Conservation (phyloP, 2,888 invertebrate genomes). For the Polydesmus complanatus region DNA sequence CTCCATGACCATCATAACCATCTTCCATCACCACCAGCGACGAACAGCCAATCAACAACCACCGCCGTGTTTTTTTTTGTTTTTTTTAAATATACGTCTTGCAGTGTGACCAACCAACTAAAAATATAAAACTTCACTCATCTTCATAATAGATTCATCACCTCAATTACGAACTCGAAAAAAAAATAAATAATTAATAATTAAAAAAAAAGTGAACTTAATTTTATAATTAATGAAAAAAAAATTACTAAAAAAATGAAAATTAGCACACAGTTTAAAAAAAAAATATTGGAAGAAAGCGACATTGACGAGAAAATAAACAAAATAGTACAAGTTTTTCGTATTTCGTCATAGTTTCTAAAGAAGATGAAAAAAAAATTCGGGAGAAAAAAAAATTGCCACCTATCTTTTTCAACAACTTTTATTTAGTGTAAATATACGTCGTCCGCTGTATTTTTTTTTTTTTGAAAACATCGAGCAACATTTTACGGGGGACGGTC, state of each 20-base stretch:
- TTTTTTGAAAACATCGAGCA: neutral
- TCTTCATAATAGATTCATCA: neutral
- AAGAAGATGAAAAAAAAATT: too few relatives aligned
- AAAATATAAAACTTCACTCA: neutral
- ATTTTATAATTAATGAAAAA: neutral
- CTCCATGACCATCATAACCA: conserved; percentile 6
- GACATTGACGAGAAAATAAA: neutral
- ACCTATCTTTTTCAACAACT: neutral
- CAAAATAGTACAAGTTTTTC: too few relatives aligned
- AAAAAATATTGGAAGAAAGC: neutral
- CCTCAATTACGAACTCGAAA: neutral
- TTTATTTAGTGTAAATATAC: neutral
- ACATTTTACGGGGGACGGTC: neutral
- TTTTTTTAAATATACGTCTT: neutral
- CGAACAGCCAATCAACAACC: neutral
- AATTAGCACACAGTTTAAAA: neutral
- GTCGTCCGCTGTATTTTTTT: neutral
- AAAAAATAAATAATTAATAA: neutral
- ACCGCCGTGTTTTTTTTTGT: neutral
- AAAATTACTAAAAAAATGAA: neutral
- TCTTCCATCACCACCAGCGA: conserved; percentile 1
- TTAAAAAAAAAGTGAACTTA: neutral
- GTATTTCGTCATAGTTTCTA: too few relatives aligned
- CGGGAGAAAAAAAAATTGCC: neutral
- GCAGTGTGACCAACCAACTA: neutral